Evolutionary conservation across 1,140 invertebrate genomes (phyloP).

Genomic region (Ceratosolen fusciceps): DNA sequence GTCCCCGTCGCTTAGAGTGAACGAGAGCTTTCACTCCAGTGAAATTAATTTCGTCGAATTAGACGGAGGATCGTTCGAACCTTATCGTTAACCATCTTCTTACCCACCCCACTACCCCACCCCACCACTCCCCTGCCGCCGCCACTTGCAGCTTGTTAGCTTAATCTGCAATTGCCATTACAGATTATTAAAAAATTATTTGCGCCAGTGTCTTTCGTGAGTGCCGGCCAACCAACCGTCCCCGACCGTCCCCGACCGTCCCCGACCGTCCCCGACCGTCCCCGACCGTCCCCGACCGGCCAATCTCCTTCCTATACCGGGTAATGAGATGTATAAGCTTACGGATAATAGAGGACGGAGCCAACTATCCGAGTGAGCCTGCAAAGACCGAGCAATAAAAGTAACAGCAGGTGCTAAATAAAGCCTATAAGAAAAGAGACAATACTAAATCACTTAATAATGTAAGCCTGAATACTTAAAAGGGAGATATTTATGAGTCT

Average conservation of each 20-base stretch:
- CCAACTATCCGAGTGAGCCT: neutral
- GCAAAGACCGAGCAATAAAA: neutral
- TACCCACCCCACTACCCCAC: too few species aligned
- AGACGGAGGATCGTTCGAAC: neutral
- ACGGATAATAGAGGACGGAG: neutral
- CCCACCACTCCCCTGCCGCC: too few species aligned
- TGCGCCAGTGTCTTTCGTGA: neutral
- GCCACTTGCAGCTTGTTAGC: neutral
- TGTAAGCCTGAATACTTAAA: neutral
- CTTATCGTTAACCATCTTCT: neutral
- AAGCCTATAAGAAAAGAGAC: neutral
- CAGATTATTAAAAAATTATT: neutral
- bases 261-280: too few species aligned
- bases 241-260: too few species aligned
- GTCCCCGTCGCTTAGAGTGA: too few species aligned
- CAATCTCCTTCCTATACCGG: too few species aligned
- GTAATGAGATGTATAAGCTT: neutral
- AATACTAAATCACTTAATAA: constrained; percentile 33
- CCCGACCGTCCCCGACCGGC: too few species aligned
- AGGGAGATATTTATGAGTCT: constrained; percentile 6
- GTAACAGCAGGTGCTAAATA: constrained; percentile 14
- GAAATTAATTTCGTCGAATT: neutral
- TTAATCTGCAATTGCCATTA: neutral
- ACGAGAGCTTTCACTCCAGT: neutral
- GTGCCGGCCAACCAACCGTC: too few species aligned